Conservation (phyloP, 2,797 vertebrate species). For the Myotis myotis region DNA sequence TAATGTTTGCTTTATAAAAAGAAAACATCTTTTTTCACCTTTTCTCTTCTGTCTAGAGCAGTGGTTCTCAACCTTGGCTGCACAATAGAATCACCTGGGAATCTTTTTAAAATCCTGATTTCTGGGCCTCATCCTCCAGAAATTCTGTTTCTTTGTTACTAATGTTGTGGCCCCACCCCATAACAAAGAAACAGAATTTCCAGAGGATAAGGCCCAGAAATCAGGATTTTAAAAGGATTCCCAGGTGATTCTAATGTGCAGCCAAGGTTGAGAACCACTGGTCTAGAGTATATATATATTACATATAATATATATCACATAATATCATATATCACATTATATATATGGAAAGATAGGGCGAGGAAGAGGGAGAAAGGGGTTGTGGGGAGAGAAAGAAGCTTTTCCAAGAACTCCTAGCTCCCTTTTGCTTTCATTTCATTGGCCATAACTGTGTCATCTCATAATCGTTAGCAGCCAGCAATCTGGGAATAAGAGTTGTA, state of each 20-base stretch:
- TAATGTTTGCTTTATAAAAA: slow-evolving; percentile 73
- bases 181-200: too few species aligned
- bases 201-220: too few species aligned
- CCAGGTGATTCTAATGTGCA: too few species aligned
- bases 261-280: too few species aligned
- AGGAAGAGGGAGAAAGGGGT: not conserved
- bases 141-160: too few species aligned
- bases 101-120: too few species aligned
- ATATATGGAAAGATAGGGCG: not conserved
- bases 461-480: not conserved
- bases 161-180: too few species aligned
- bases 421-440: not conserved
- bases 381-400: not conserved
- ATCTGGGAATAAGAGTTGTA: not conserved
- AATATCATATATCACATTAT: not conserved
- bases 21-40: not conserved
- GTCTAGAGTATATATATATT: not conserved
- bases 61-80: too few species aligned
- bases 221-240: too few species aligned
- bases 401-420: not conserved
- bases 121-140: too few species aligned
- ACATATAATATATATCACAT: not conserved
- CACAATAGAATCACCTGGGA: too few species aligned
- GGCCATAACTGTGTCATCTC: not conserved
- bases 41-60: not conserved